phyloP scores from a whole-genome alignment of 2,113 vertebrate genomes.

The Passer domesticus region DNA sequence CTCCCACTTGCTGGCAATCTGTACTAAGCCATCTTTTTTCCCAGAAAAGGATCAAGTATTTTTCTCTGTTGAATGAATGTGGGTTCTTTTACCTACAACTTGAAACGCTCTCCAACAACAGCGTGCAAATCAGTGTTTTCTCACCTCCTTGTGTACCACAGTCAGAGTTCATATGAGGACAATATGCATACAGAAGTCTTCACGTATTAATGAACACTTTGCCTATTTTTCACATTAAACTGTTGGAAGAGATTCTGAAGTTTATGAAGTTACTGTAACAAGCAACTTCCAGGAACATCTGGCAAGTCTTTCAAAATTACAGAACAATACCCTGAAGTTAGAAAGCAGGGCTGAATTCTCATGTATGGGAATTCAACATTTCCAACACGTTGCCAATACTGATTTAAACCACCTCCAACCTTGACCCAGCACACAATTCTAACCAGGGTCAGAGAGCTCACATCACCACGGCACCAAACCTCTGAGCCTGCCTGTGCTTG shows the following conservation, averaged over 20 bases:
- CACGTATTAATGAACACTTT: background rate
- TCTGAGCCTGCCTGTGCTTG: background rate
- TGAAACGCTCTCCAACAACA: background rate
- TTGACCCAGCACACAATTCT: background rate
- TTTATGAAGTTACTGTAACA: background rate
- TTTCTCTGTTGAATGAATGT: background rate
- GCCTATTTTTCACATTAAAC: background rate
- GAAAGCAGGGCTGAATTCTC: background rate
- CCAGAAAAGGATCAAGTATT: background rate
- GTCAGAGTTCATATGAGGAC: background rate
- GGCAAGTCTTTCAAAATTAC: background rate
- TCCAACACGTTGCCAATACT: background rate
- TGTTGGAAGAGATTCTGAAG: background rate
- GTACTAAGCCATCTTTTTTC: background rate
- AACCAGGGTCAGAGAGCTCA: background rate
- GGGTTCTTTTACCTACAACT: background rate
- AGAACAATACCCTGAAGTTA: background rate
- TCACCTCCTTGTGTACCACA: background rate
- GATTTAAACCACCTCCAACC: background rate
- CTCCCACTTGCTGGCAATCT: background rate
- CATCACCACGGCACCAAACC: background rate
- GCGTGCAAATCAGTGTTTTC: background rate
- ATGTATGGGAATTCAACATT: background rate
- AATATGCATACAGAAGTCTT: background rate
- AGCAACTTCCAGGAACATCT: background rate